phyloP scores from a whole-genome alignment of 2,113 vertebrate genomes.

The Phalacrocorax aristotelis region DNA sequence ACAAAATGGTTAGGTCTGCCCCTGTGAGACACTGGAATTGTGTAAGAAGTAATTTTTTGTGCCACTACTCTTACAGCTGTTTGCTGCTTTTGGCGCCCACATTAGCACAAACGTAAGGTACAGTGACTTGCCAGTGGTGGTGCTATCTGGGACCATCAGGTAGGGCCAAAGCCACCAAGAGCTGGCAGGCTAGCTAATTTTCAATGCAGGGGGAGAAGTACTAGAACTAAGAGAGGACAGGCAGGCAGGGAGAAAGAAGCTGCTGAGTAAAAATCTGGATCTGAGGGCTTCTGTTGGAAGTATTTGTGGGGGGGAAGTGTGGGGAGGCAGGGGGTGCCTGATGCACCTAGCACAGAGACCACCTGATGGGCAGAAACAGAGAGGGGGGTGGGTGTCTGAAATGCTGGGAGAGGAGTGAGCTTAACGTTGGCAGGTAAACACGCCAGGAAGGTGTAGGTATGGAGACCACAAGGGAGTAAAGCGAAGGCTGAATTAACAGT shows the following conservation, averaged over 20 bases:
- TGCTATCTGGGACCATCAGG: background rate
- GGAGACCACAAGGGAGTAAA: background rate
- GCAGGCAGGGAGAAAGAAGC: background rate
- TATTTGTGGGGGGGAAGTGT: background rate
- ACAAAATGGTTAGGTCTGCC: background rate
- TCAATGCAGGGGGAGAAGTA: background rate
- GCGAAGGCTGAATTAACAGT: background rate
- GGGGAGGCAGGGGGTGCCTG: no score
- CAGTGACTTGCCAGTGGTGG: background rate
- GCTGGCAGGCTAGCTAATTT: background rate
- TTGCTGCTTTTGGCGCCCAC: accelerated
- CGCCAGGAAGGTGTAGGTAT: accelerated
- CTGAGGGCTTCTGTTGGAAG: background rate
- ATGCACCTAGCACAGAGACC: background rate
- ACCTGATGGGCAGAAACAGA: background rate
- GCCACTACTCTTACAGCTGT: background rate
- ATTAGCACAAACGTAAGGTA: background rate
- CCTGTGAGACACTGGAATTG: background rate
- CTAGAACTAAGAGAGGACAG: background rate
- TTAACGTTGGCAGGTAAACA: background rate
- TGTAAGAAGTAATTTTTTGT: background rate
- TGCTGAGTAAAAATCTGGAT: background rate
- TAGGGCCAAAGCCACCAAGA: background rate
- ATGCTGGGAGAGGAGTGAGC: background rate
- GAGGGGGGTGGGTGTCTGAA: background rate